Evolutionary conservation across 1,140 invertebrate genomes (phyloP).

Genomic region (Mamestra configurata): DNA sequence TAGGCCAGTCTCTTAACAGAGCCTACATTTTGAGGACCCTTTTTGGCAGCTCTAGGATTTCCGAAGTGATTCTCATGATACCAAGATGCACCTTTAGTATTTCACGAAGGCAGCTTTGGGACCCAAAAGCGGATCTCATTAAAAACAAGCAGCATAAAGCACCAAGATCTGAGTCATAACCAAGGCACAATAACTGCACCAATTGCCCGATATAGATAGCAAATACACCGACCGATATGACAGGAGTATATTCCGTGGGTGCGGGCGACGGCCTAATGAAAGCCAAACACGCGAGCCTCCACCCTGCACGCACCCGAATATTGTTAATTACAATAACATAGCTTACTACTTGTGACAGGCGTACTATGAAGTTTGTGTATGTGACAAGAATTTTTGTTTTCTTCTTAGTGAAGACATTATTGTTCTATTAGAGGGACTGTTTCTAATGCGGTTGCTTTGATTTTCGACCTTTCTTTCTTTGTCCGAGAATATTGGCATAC

Average conservation of each 20-base stretch:
- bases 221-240: slow-evolving; percentile 68
- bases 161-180: slow-evolving; percentile 27
- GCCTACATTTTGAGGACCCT: too few relatives aligned
- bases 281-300: slow-evolving; percentile 79
- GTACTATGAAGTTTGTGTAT: slow-evolving; percentile 35
- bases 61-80: too few relatives aligned
- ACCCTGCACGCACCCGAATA: slow-evolving; percentile 59
- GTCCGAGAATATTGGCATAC: background rate
- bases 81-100: too few relatives aligned
- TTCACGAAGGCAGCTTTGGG: background rate
- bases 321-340: slow-evolving; percentile 73
- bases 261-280: slow-evolving; percentile 79
- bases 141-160: background rate
- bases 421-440: slow-evolving; percentile 1
- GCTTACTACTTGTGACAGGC: slow-evolving; percentile 28
- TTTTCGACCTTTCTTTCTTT: background rate
- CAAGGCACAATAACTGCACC: slow-evolving; percentile 32
- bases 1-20: too few relatives aligned
- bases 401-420: slow-evolving; percentile 1
- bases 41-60: too few relatives aligned
- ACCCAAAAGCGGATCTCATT: background rate
- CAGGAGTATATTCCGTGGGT: slow-evolving; percentile 71
- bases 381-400: slow-evolving; percentile 33
- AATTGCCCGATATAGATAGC: slow-evolving; percentile 59
- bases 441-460: too few relatives aligned